phyloP scores from a whole-genome alignment of 2,888 invertebrate genomes.

The Caenorhabditis afra region DNA sequence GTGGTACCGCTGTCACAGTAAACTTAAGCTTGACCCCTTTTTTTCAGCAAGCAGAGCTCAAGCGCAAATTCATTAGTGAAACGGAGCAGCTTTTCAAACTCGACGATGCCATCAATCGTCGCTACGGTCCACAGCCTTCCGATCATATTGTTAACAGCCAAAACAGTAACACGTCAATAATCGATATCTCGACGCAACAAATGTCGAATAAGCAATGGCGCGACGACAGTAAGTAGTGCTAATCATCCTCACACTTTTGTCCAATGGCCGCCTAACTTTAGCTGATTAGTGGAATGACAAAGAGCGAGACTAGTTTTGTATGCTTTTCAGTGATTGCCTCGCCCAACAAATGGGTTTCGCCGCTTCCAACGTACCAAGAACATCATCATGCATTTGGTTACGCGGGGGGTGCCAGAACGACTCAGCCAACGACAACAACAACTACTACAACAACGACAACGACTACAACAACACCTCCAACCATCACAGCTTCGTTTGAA shows the following conservation, averaged over 20 bases:
- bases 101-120: constrained; percentile 40
- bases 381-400: constrained; percentile 29
- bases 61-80: constrained; percentile 51
- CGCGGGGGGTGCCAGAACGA: constrained; percentile 14
- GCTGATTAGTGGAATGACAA: constrained; percentile 22
- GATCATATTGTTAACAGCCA: constrained; percentile 30
- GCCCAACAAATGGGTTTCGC: constrained; percentile 36
- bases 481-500: background rate
- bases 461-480: background rate
- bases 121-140: constrained; percentile 35
- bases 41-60: constrained; percentile 47
- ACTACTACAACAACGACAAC: constrained; percentile 6
- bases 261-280: background rate
- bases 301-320: constrained; percentile 17
- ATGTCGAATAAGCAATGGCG: constrained; percentile 45
- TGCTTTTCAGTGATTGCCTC: constrained; percentile 17
- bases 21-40: too few species aligned
- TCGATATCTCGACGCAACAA: constrained; percentile 58
- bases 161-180: constrained; percentile 27
- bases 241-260: constrained; percentile 12
- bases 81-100: constrained; percentile 56
- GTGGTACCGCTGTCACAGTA: constrained; percentile 19
- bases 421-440: background rate
- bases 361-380: constrained; percentile 25
- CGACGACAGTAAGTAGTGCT: constrained; percentile 46